Percentiles rank a stretch among this genome's conserved stretches.
Evolutionary conservation across 2,797 vertebrate species (phyloP).

Genomic region (Pipistrellus nathusii): DNA sequence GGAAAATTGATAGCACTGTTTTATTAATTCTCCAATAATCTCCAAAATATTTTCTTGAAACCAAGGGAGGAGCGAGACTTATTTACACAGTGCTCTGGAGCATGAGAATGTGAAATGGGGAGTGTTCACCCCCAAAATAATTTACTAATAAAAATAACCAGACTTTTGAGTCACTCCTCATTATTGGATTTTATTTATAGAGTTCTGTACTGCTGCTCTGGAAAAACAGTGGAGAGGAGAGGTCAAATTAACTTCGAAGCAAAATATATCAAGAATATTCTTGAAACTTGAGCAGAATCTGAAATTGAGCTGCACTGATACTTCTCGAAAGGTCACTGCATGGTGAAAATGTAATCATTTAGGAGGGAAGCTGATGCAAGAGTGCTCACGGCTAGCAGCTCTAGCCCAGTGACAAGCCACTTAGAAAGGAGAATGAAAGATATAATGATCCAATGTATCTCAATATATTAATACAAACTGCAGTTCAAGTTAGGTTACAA

Average conservation of each 20-base stretch:
- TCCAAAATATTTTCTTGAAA: constrained; percentile 59
- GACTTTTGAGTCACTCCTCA: constrained; percentile 60
- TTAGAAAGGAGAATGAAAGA: constrained; percentile 39
- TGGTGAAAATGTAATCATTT: constrained; percentile 27
- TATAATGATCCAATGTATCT: constrained; percentile 15
- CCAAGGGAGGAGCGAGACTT: rapidly evolving
- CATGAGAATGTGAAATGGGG: constrained; percentile 47
- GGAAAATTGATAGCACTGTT: constrained; percentile 68
- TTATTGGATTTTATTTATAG: constrained; percentile 57
- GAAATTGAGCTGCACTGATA: neutral
- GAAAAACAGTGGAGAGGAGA: neutral
- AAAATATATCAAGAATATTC: constrained; percentile 40
- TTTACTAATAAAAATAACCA: constrained; percentile 70
- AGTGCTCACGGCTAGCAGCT: neutral
- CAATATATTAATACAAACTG: neutral
- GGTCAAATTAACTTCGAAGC: constrained; percentile 61
- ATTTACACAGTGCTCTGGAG: constrained; percentile 22
- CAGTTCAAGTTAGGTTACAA: neutral
- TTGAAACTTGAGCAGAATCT: constrained; percentile 70
- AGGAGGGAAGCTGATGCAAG: constrained; percentile 17
- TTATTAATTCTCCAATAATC: constrained; percentile 46
- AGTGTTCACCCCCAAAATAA: neutral
- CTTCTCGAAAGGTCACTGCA: constrained; percentile 28
- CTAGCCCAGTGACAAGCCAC: neutral
- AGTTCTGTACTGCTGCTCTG: constrained; percentile 23